These are phyloP conservation scores for Xenus cinereus DNA, from an alignment of 2,113 vertebrate genomes.

Conservation along the genomic window DNA sequence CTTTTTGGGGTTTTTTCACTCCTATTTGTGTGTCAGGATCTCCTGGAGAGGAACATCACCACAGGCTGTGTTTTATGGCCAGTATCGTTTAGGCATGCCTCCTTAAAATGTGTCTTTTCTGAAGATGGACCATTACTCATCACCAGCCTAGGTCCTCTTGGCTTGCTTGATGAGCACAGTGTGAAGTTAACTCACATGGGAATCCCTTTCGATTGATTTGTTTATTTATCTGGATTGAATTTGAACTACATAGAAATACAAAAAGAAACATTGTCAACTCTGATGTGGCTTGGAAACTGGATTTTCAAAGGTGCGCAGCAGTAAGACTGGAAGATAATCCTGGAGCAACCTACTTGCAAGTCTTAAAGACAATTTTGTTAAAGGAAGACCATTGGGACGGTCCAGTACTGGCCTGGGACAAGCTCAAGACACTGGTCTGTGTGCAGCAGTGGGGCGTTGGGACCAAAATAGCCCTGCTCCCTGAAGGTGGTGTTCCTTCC, in stretches of 20 bases:
- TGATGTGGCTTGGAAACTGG: background rate
- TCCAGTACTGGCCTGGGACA: background rate
- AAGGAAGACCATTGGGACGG: background rate
- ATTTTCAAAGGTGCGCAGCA: background rate
- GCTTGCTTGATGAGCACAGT: background rate
- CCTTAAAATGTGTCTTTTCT: background rate
- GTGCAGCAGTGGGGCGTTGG: background rate
- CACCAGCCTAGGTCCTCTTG: background rate
- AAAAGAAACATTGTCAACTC: background rate
- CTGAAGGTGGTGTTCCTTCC: conserved; percentile 21
- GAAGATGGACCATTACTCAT: background rate
- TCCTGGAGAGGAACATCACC: background rate
- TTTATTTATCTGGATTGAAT: background rate
- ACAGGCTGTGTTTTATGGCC: background rate
- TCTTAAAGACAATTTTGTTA: background rate
- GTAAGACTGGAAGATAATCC: background rate
- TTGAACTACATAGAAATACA: background rate
- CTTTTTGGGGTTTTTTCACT: background rate
- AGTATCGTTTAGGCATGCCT: background rate
- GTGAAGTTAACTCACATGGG: background rate
- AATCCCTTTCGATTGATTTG: background rate
- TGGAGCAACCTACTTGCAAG: background rate
- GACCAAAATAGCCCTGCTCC: conserved; percentile 4
- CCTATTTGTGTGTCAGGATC: background rate
- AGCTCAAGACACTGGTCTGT: background rate